Percentiles rank a stretch among this genome's conserved stretches.
phyloP scores from a whole-genome alignment of 2,888 invertebrate genomes.

The Chloromyia formosa region DNA sequence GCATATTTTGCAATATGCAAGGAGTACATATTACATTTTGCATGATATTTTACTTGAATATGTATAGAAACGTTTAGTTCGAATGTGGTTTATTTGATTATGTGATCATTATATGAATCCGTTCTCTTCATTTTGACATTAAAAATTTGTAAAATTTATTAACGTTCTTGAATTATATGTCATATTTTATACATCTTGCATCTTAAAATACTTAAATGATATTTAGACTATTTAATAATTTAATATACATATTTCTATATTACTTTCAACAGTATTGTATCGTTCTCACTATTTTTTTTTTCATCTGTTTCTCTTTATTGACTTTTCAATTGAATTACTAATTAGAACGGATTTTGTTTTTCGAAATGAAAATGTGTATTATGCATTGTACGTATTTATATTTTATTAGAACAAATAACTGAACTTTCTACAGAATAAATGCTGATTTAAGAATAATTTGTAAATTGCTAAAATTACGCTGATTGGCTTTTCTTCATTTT shows the following conservation, averaged over 20 bases:
- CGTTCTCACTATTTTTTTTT: background rate
- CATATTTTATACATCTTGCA: background rate
- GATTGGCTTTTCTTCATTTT: background rate
- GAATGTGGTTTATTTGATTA: conserved; percentile 7
- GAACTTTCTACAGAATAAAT: background rate
- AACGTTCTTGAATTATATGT: background rate
- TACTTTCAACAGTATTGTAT: background rate
- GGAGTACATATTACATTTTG: background rate
- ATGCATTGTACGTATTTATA: no score
- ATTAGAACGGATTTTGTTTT: background rate
- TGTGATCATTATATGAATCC: background rate
- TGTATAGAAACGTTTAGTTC: background rate
- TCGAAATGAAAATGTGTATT: background rate
- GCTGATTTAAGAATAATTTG: background rate
- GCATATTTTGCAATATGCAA: background rate
- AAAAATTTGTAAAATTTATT: conserved; percentile 6
- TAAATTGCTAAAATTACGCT: background rate
- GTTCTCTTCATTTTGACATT: background rate
- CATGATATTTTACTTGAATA: conserved; percentile 1
- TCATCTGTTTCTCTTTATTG: background rate
- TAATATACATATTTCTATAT: no score
- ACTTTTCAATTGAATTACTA: background rate
- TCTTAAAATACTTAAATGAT: background rate
- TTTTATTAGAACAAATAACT: background rate
- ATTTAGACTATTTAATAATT: no score